These are phyloP conservation scores for Lophotis ruficrista DNA, from an alignment of 2,113 vertebrate species.

Conservation along the genomic window DNA sequence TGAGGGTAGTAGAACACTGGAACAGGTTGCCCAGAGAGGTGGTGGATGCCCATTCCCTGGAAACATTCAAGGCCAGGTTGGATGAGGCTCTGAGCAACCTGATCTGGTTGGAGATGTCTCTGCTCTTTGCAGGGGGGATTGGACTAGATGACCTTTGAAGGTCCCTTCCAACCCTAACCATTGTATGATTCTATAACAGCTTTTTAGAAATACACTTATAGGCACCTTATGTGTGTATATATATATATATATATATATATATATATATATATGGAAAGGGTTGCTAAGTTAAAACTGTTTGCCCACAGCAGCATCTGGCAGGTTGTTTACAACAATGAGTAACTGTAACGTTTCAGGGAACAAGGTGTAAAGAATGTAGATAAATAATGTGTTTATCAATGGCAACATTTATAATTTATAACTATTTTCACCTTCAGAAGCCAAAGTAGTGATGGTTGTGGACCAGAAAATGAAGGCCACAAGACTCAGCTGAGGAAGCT, in stretches of 20 bases:
- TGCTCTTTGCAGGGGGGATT: too few relatives aligned
- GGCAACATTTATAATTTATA: background rate
- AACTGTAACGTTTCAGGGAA: background rate
- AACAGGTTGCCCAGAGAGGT: too few relatives aligned
- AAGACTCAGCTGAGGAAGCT: background rate
- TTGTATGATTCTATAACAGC: background rate
- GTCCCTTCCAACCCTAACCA: too few relatives aligned
- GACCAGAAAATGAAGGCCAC: background rate
- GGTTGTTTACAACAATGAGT: background rate
- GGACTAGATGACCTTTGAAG: too few relatives aligned
- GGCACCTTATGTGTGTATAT: background rate
- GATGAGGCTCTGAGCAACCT: too few relatives aligned
- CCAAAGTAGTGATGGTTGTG: background rate
- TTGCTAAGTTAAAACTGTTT: background rate
- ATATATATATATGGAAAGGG: background rate
- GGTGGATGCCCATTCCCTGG: too few relatives aligned
- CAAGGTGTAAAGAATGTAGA: background rate
- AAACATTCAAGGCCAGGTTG: too few relatives aligned
- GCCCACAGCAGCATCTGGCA: background rate
- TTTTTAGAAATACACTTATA: background rate
- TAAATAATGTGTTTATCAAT: background rate
- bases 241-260: too few relatives aligned
- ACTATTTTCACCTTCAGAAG: background rate
- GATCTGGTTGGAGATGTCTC: too few relatives aligned
- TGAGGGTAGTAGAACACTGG: too few relatives aligned